phyloP scores from a whole-genome alignment of 2,113 vertebrate genomes.

The Lycaon pictus region DNA sequence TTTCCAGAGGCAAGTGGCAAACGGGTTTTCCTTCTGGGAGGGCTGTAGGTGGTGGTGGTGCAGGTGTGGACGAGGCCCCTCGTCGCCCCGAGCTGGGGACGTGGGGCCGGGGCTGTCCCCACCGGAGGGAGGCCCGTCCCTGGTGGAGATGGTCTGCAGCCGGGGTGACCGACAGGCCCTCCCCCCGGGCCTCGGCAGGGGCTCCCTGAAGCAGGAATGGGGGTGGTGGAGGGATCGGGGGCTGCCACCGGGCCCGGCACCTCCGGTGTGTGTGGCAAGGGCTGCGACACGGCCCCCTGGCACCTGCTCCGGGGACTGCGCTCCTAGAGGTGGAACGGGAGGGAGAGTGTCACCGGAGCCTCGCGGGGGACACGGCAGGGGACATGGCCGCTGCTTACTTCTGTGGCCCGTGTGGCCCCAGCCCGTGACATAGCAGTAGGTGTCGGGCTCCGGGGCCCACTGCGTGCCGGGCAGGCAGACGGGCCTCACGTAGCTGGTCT shows the following conservation, averaged over 20 bases:
- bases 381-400: conserved; percentile 88
- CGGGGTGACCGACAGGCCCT: not conserved
- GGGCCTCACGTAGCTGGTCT: conserved; percentile 93
- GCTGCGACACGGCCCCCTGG: not conserved
- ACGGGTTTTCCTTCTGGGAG: not conserved
- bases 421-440: conserved; percentile 98
- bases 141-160: too few relatives aligned
- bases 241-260: not conserved
- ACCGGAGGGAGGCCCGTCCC: too few relatives aligned
- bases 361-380: too few relatives aligned
- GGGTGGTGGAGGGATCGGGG: not conserved
- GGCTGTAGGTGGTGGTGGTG: too few relatives aligned
- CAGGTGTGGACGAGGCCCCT: too few relatives aligned
- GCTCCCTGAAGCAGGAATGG: not conserved
- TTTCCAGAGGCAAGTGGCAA: not conserved
- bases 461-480: conserved; percentile 91
- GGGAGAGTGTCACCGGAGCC: not conserved
- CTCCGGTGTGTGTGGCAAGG: not conserved
- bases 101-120: too few relatives aligned
- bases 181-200: not conserved
- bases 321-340: not conserved
- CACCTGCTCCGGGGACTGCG: not conserved
- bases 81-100: too few relatives aligned
- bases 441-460: conserved; percentile 90
- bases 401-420: conserved; percentile 98